phyloP scores from a whole-genome alignment of 1,140 invertebrate genomes.

The Scaptomyza hsui region DNA sequence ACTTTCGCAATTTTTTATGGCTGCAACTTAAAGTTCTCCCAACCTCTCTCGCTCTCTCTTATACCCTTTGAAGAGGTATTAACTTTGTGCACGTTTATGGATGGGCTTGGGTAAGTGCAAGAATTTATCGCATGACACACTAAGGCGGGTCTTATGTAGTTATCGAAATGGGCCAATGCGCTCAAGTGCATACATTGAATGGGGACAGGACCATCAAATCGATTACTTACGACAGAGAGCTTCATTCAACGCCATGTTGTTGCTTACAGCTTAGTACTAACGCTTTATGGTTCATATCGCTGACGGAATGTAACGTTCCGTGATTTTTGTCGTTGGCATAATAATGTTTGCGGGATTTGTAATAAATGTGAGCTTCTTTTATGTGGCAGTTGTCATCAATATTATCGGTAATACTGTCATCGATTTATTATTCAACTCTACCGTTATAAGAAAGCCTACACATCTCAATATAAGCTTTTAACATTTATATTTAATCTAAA shows the following conservation, averaged over 20 bases:
- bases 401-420: background rate
- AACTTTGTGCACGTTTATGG: conserved; percentile 16
- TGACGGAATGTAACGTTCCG: conserved; percentile 13
- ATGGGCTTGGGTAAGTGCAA: conserved; percentile 30
- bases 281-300: conserved; percentile 34
- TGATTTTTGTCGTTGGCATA: conserved; percentile 12
- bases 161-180: conserved; percentile 69
- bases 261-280: conserved; percentile 37
- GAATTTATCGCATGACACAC: conserved; percentile 77
- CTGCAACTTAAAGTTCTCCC: conserved; percentile 64
- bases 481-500: background rate
- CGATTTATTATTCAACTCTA: too few relatives aligned
- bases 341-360: conserved; percentile 21
- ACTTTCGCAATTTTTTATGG: conserved; percentile 75
- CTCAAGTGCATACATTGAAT: conserved; percentile 57
- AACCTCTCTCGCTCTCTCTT: background rate
- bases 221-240: conserved; percentile 36
- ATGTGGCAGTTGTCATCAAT: conserved; percentile 11
- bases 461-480: background rate
- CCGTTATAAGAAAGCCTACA: too few relatives aligned
- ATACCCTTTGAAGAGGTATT: conserved; percentile 26
- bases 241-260: background rate
- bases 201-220: conserved; percentile 27
- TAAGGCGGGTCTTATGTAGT: conserved; percentile 56
- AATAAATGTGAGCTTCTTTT: background rate